phyloP scores from a whole-genome alignment of 2,888 invertebrate species.

The Drosophila fulvimacula region DNA sequence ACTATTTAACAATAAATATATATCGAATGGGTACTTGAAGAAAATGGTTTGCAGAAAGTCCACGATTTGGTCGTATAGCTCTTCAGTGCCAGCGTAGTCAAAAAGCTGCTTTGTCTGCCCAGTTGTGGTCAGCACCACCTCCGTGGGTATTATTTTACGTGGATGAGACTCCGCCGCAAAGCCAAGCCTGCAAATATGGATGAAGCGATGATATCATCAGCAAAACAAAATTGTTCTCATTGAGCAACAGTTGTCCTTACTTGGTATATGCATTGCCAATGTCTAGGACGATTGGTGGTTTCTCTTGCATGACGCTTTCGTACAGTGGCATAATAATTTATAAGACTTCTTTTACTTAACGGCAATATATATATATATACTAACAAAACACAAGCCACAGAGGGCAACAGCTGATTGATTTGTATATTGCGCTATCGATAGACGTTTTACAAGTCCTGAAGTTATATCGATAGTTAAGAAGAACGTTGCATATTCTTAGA shows the following conservation, averaged over 20 bases:
- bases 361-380: neutral
- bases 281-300: slow-evolving; percentile 95
- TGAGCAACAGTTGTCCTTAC: slow-evolving; percentile 86
- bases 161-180: slow-evolving; percentile 96
- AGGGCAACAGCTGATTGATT: slow-evolving; percentile 20
- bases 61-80: slow-evolving; percentile 93
- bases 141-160: slow-evolving; percentile 93
- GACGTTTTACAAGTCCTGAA: neutral
- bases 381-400: slow-evolving; percentile 17
- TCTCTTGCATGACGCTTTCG: slow-evolving; percentile 93
- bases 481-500: too few relatives aligned
- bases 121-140: slow-evolving; percentile 89
- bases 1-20: neutral
- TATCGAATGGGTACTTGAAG: slow-evolving; percentile 89
- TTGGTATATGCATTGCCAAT: slow-evolving; percentile 96
- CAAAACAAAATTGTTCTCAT: neutral
- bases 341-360: neutral
- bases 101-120: slow-evolving; percentile 87
- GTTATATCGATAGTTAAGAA: slow-evolving; percentile 9
- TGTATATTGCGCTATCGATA: slow-evolving; percentile 18
- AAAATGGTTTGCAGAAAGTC: slow-evolving; percentile 95
- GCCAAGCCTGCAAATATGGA: slow-evolving; percentile 89
- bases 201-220: slow-evolving; percentile 63
- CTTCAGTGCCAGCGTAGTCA: slow-evolving; percentile 88
- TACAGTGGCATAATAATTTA: slow-evolving; percentile 88